Conservation (phyloP, 2,113 vertebrate genomes). For the Paraplagusia blochii region DNA sequence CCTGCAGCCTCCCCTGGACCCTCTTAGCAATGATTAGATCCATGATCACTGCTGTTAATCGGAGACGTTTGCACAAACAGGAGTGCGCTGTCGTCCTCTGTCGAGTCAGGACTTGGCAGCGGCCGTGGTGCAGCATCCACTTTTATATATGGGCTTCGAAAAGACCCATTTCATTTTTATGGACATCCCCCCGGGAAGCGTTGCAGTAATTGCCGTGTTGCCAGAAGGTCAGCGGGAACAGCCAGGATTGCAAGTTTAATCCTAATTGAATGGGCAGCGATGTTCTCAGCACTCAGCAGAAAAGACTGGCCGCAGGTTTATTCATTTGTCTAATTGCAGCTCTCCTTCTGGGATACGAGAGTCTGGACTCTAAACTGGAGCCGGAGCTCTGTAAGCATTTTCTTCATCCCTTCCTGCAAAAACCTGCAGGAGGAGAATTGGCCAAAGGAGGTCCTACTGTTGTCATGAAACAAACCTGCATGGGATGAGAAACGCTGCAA, state of each 20-base stretch:
- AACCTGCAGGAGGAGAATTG: too few relatives aligned
- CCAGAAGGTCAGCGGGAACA: slow-evolving; percentile 55
- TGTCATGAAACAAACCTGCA: too few relatives aligned
- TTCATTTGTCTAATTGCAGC: slow-evolving; percentile 54
- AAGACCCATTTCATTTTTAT: slow-evolving; percentile 55
- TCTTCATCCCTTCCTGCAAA: neutral
- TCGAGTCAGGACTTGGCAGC: slow-evolving; percentile 49
- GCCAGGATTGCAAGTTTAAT: slow-evolving; percentile 55
- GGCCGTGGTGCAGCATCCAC: slow-evolving; percentile 25
- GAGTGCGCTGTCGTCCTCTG: slow-evolving; percentile 16
- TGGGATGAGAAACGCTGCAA: too few relatives aligned
- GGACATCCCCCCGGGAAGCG: slow-evolving; percentile 40
- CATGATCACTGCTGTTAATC: slow-evolving; percentile 35
- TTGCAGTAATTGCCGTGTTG: slow-evolving; percentile 56
- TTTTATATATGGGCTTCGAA: slow-evolving; percentile 39
- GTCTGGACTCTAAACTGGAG: neutral
- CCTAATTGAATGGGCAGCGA: slow-evolving; percentile 53
- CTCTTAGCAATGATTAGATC: slow-evolving; percentile 23
- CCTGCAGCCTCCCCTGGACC: slow-evolving; percentile 9
- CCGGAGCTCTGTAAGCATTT: slow-evolving; percentile 11
- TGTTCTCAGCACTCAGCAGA: slow-evolving; percentile 43
- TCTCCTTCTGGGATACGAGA: slow-evolving; percentile 18
- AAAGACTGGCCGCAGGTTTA: slow-evolving; percentile 33
- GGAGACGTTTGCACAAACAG: slow-evolving; percentile 23
- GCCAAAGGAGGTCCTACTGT: too few relatives aligned